phyloP scores from a whole-genome alignment of 2,888 invertebrate genomes.

The Amphiduros pacificus region DNA sequence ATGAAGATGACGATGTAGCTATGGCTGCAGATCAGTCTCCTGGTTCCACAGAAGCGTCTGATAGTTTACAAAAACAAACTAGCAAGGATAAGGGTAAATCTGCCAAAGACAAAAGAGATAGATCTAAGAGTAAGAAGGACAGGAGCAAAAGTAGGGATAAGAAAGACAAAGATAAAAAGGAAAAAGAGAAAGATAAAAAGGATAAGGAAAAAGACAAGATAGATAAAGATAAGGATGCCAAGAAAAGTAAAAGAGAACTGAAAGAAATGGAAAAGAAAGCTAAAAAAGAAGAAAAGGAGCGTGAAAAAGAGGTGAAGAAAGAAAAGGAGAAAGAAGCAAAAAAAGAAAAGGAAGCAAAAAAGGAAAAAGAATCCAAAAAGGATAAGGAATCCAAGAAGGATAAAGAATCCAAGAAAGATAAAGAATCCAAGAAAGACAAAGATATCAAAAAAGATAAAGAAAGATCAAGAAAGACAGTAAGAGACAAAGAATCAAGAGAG shows the following conservation, averaged over 20 bases:
- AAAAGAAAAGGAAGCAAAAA: neutral
- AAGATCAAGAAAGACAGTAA: neutral
- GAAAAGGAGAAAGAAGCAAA: conserved; percentile 1
- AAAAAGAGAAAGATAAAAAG: conserved; percentile 8
- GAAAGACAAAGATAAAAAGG: conserved; percentile 7
- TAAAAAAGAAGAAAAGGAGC: neutral
- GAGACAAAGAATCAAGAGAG: neutral
- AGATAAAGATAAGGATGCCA: conserved; percentile 3
- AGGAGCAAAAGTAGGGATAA: conserved; percentile 9
- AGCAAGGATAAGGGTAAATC: too few species aligned
- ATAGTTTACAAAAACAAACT: too few species aligned
- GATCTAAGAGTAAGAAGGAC: conserved; percentile 7
- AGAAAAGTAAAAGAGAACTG: conserved; percentile 9
- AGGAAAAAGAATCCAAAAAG: neutral
- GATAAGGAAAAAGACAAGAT: conserved; percentile 7
- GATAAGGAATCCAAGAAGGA: neutral
- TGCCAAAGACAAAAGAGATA: conserved; percentile 1
- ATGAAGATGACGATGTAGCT: conserved; percentile 15
- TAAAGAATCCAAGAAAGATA: neutral
- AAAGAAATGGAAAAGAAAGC: neutral
- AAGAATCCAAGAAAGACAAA: neutral
- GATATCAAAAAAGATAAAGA: conserved; percentile 4
- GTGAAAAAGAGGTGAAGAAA: neutral
- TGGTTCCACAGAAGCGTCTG: neutral
- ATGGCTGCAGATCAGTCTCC: conserved; percentile 1